Evolutionary conservation across 2,113 vertebrate species (phyloP).

Genomic region (Hydrolagus affinis): DNA sequence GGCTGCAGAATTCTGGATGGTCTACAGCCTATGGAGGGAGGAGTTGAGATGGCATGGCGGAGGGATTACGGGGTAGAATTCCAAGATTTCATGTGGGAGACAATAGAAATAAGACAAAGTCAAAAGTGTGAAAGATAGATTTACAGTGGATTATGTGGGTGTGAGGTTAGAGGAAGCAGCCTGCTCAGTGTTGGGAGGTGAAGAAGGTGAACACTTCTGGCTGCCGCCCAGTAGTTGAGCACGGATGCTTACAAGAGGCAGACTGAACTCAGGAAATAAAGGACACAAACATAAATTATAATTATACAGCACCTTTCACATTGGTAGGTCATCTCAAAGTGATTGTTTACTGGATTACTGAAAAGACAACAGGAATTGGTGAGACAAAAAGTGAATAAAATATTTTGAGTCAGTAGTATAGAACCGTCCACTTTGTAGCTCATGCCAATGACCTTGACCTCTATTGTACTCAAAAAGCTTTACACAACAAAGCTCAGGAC

Average conservation of each 20-base stretch:
- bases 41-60: too few species aligned
- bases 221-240: neutral
- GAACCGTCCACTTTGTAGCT: neutral
- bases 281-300: neutral
- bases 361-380: neutral
- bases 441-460: neutral
- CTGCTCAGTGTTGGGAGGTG: too few species aligned
- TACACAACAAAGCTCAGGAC: neutral
- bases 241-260: neutral
- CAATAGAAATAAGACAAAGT: too few species aligned
- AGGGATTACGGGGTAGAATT: too few species aligned
- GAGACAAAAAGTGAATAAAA: neutral
- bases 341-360: neutral
- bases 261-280: neutral
- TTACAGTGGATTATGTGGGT: too few species aligned
- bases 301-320: too few species aligned
- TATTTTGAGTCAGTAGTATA: neutral
- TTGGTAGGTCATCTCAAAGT: too few species aligned
- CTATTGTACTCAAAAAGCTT: neutral
- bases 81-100: too few species aligned
- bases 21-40: too few species aligned
- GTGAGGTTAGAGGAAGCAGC: neutral
- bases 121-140: too few species aligned
- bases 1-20: too few species aligned
- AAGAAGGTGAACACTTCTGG: neutral